Evolutionary conservation across 2,888 invertebrate species (phyloP), one percentile per base, ranked within the genome.

Genomic region (Pollenia amentaria): DNA sequence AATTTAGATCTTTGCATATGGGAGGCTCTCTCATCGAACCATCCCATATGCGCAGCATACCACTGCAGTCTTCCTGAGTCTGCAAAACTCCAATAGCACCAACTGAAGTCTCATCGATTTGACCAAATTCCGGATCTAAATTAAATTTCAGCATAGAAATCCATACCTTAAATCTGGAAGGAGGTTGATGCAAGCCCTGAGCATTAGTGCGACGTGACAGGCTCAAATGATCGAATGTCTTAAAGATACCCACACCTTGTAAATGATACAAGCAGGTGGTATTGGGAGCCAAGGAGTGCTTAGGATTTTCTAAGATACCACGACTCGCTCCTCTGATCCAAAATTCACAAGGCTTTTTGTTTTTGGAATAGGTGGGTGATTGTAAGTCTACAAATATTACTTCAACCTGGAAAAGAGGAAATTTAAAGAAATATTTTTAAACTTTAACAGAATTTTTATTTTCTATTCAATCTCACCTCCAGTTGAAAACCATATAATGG

Each of bases 211-310:
- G 94, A 14, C 95, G 94, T 40, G 95, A 94, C 65, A 94, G 92
- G 77, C 94, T 94, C 53, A 95, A 93, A 89, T 93, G 93, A 88
- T 93, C 93, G 77, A 93, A 92, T 70, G 93, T 95, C 92, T 93
- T 96, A 93, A 94, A 95, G 95, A 94, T 93, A 94, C 93, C 94
- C 94, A 93, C 93, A 93, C 95, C 95, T 89, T 96, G 95, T 91
- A 98, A 95, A 92, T 97, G 97, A 92, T 98, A 98, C 29, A 97
- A 95, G 91, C 98, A 98, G 10, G 97, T 98, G 38, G 97, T 97
- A 92, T 98, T 98, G 1, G 97, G 96, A 0, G 98, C 96, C 88
- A 98, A 93, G 4, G 97, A 97, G 93, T 98, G 98, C 89, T 96
- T 95, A 0, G 98, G 97, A 91, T 97, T 97, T 90, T 97, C 96